Evolutionary conservation across 1,140 invertebrate species (phyloP), one percentile per base, ranked within the genome.

Genomic region (Nasonia giraulti): DNA sequence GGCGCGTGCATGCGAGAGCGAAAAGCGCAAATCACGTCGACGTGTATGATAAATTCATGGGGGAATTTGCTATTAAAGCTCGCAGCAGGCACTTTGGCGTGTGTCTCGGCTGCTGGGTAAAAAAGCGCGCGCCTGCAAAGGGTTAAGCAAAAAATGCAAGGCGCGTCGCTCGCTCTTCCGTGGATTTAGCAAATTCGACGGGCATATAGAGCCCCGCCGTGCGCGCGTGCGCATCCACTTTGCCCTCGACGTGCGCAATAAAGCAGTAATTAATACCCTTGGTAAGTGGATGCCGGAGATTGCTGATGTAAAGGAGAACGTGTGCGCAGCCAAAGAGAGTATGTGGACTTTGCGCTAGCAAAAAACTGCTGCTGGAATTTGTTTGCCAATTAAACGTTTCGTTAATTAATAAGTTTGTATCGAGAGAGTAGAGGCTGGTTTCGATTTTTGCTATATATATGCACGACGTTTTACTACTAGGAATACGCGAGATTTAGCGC

Each of bases 191-290:
- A 71, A 84, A 79, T 73, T 79, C 37, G 82, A 78, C 47, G 75
- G 17, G 12, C 4, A 62, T 62, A 62, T 20, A 20, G 55, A 17
- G 55, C 55, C 4, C 5, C 33, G 73, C 27, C 27, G 27, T 27
- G 1, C 27, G 1, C 27, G 27, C 27, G 27, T 27, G 27, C n/a
- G n/a, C 50, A 83, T 40, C 62, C 86, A 87, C 86, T 80, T 87
- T 87, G 79, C 37, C 82, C 80, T 81, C 78, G 55, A 20, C 6
- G 27, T 27, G 27, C 27, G 84, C 85, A 87, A 83, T 88, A 86
- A 89, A 87, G 55, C 68, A 47, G 86, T 88, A 88, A 89, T 89
- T 88, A 89, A 88, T 88, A 86, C 84, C 83, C 87, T 86, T 84
- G 77, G 82, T 86, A 86, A 83, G 85, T 82, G 84, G 85, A 88